Evolutionary conservation across 2,888 invertebrate species (phyloP), one percentile per base, ranked within the genome.

Genomic region (Acleris laterana): DNA sequence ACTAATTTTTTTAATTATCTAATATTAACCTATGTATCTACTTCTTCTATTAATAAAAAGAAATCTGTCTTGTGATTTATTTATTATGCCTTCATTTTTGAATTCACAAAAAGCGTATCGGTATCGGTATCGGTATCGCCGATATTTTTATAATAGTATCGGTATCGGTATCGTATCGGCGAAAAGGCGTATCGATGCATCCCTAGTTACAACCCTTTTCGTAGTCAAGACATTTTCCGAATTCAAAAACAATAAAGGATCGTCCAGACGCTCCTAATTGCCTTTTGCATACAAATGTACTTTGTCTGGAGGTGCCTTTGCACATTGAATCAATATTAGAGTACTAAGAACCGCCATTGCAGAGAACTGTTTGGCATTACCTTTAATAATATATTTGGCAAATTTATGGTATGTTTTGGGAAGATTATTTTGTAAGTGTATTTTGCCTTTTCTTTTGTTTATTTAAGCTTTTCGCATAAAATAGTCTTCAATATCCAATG

Each of bases 211-310:
- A 38, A 38, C 38, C 13, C 38, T 13, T 38, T 38, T 38, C 38
- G 38, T 13, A 38, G 38, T 38, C 38, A 11, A 13, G 38, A 1
- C 38, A 38, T 38, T 38, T 38, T 46, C 5, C n/a, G 6, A 7
- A 56, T 56, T 22, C 42, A 25, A 56, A 42, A 20, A 42, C 42
- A 48, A n/a, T 52, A 58, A 59, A 59, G 49, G 32, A 53, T 20
- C 51, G 49, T 28, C 60, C 49, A 60, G 65, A 56, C 55, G 48
- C 49, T 48, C 28, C 28, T 61, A 60, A 65, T 65, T 50, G 49
- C 55, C 50, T 65, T 65, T 61, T 65, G 65, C 65, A 66, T 66
- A 61, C 56, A 56, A 66, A 66, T 61, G 61, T 44, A 49, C 49
- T 59, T 60, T 51, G 65, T 61, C 56, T 61, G 61, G 20, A 60